phyloP scores from a whole-genome alignment of 2,113 vertebrate genomes.

The western clawed frog (Xenopus tropicalis) region DNA sequence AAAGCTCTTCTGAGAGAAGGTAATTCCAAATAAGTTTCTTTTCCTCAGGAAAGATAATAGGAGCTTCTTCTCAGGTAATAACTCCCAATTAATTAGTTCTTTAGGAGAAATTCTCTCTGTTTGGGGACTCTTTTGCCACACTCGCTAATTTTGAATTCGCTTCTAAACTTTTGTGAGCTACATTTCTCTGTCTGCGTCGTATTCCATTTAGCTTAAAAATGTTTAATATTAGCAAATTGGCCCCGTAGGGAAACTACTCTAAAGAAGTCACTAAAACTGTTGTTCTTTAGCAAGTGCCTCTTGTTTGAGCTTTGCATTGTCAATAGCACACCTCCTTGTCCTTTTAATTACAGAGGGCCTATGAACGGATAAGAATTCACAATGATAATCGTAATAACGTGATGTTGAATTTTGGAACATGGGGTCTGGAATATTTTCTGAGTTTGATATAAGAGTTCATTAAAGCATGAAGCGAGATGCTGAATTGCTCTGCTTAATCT shows the following conservation, averaged over 20 bases:
- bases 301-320: slow-evolving; percentile 48
- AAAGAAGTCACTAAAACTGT: slow-evolving; percentile 59
- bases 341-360: slow-evolving; percentile 10
- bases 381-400: neutral
- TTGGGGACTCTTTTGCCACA: slow-evolving; percentile 52
- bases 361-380: neutral
- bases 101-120: slow-evolving; percentile 51
- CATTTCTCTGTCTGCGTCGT: slow-evolving; percentile 47
- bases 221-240: slow-evolving; percentile 72
- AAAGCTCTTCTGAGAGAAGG: no score
- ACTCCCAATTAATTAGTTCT: slow-evolving; percentile 57
- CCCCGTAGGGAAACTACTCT: slow-evolving; percentile 71
- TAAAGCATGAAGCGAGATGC: slow-evolving; percentile 14
- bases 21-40: neutral
- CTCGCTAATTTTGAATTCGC: slow-evolving; percentile 61
- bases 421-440: neutral
- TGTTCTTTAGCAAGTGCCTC: slow-evolving; percentile 67
- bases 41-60: slow-evolving; percentile 51
- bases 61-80: slow-evolving; percentile 54
- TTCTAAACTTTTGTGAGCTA: slow-evolving; percentile 45
- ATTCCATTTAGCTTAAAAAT: slow-evolving; percentile 57
- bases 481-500: neutral
- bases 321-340: slow-evolving; percentile 1
- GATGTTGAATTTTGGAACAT: neutral
- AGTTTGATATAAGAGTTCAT: slow-evolving; percentile 3